These are phyloP conservation scores for Pollachius pollachius DNA, from an alignment of 2,113 vertebrate genomes.

Conservation along the genomic window DNA sequence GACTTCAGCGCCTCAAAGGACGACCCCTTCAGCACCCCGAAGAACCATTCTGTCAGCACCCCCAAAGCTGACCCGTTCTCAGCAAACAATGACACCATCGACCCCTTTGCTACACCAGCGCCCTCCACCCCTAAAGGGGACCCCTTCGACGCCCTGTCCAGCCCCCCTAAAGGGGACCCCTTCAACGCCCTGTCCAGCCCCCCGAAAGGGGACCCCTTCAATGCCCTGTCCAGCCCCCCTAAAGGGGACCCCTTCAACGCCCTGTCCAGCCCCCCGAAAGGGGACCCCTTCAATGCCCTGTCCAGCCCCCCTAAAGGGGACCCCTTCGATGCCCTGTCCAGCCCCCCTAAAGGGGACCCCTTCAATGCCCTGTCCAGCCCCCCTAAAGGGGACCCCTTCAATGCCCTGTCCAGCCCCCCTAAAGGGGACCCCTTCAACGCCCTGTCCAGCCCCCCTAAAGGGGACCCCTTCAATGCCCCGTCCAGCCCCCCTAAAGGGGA, in stretches of 20 bases:
- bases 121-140: conserved; percentile 21
- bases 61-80: background rate
- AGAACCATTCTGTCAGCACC: background rate
- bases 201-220: background rate
- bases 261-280: conserved; percentile 16
- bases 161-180: conserved; percentile 8
- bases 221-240: background rate
- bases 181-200: background rate
- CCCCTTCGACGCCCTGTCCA: conserved; percentile 22
- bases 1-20: background rate
- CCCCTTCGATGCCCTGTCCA: background rate
- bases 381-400: background rate
- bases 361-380: background rate
- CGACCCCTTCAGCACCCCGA: conserved; percentile 13
- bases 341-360: background rate
- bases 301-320: background rate
- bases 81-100: conserved; percentile 13
- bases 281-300: background rate
- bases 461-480: conserved; percentile 27
- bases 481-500: conserved; percentile 5
- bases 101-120: conserved; percentile 31
- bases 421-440: conserved; percentile 30
- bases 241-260: conserved; percentile 37
- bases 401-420: conserved; percentile 18
- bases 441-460: conserved; percentile 14